Evolutionary conservation across 2,797 vertebrate species (phyloP).

Genomic region (Petrocephalus sullivani): DNA sequence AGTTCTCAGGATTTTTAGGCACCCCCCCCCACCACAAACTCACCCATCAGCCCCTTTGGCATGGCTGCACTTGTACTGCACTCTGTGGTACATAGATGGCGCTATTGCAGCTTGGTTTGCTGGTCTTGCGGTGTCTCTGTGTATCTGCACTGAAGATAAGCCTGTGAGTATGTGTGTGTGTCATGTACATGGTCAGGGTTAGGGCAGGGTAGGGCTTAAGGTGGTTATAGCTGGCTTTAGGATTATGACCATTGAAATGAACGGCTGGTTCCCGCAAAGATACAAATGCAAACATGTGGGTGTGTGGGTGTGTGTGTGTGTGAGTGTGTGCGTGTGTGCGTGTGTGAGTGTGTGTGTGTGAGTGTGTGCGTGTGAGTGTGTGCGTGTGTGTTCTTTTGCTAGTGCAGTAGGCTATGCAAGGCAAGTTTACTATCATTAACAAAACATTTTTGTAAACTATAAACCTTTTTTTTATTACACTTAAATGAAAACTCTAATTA

Average conservation of each 20-base stretch:
- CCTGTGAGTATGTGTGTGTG: not conserved
- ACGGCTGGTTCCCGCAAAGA: not conserved
- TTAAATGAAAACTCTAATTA: too few species aligned
- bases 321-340: not conserved
- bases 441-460: not conserved
- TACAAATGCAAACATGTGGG: not conserved
- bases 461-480: not conserved
- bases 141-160: not conserved
- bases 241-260: not conserved
- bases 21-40: slow-evolving; percentile 6
- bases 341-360: too few species aligned
- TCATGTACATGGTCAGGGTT: not conserved
- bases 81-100: not conserved
- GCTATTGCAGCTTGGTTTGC: slow-evolving; percentile 2
- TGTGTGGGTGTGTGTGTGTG: too few species aligned
- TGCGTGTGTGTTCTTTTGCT: not conserved
- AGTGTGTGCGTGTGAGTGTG: not conserved
- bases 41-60: not conserved
- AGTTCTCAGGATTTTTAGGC: slow-evolving; percentile 46
- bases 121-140: not conserved
- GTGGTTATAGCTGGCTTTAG: not conserved
- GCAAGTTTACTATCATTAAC: not conserved
- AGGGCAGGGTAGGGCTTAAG: not conserved
- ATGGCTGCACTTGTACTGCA: not conserved
- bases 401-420: not conserved